A percentile compares a stretch with the other conserved stretches of the same genome.
phyloP scores from a whole-genome alignment of 2,797 vertebrate genomes.

The Helicolenus hilgendorfi region DNA sequence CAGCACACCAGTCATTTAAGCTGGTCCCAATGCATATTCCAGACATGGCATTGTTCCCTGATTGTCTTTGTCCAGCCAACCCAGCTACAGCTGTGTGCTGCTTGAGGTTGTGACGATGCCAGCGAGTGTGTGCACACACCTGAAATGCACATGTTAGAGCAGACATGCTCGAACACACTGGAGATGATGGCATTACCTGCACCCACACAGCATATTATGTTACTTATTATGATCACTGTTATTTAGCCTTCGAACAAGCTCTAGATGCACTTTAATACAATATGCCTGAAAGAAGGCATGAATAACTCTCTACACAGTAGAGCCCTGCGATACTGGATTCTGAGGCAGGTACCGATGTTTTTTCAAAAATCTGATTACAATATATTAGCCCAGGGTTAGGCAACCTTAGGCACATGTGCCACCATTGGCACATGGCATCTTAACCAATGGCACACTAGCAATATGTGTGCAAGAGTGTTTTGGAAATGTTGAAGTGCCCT shows the following conservation, averaged over 20 bases:
- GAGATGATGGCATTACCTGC: constrained; percentile 3
- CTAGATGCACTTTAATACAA: not conserved
- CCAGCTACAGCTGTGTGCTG: constrained; percentile 36
- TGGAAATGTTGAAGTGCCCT: no score
- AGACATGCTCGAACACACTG: constrained; percentile 15
- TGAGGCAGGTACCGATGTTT: not conserved
- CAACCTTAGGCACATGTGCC: no score
- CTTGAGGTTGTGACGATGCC: constrained; percentile 22
- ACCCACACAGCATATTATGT: not conserved
- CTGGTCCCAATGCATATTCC: constrained; percentile 31
- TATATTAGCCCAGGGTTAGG: not conserved
- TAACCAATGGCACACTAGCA: no score
- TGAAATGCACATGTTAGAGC: constrained; percentile 25
- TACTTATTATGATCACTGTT: constrained; percentile 1
- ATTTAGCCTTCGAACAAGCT: not conserved
- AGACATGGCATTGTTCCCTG: constrained; percentile 42
- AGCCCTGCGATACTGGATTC: not conserved
- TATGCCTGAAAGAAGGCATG: not conserved
- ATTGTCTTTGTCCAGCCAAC: constrained; percentile 36
- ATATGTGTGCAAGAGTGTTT: no score
- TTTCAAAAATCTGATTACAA: not conserved
- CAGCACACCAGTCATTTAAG: constrained; percentile 16
- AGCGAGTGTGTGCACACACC: constrained; percentile 31
- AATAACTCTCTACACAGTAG: not conserved
- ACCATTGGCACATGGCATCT: no score